Evolutionary conservation across 2,797 vertebrate species (phyloP).

Genomic region (Acrocephalus scirpaceus): DNA sequence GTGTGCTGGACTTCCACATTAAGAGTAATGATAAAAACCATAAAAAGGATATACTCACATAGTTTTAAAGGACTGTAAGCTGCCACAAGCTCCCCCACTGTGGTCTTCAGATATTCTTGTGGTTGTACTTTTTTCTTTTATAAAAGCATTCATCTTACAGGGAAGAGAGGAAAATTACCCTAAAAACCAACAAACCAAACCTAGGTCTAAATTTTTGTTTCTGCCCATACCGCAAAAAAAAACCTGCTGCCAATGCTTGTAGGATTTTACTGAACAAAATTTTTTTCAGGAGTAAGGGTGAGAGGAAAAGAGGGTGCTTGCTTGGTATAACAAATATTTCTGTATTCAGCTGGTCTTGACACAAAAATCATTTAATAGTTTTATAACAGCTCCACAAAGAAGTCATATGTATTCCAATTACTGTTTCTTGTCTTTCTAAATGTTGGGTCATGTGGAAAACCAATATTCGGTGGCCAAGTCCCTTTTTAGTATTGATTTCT

Average conservation of each 20-base stretch:
- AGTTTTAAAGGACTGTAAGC: neutral
- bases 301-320: neutral
- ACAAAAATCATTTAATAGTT: neutral
- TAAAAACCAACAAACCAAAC: neutral
- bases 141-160: neutral
- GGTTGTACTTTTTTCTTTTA: neutral
- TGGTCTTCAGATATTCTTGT: neutral
- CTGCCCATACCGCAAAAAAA: rapidly evolving
- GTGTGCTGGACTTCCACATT: neutral
- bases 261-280: neutral
- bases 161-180: rapidly evolving
- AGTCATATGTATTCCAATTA: neutral
- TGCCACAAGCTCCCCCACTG: neutral
- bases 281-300: neutral
- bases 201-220: neutral
- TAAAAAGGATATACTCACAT: neutral
- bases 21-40: neutral
- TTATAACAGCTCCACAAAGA: neutral
- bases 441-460: neutral
- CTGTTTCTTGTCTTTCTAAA: neutral
- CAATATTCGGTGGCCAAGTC: neutral
- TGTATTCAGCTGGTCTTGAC: neutral
- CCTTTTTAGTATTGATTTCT: neutral
- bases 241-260: neutral
- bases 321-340: neutral